Evolutionary conservation across 2,797 vertebrate species (phyloP), one percentile per base, ranked within the genome.

Genomic region (Hoplostethus mediterraneus): DNA sequence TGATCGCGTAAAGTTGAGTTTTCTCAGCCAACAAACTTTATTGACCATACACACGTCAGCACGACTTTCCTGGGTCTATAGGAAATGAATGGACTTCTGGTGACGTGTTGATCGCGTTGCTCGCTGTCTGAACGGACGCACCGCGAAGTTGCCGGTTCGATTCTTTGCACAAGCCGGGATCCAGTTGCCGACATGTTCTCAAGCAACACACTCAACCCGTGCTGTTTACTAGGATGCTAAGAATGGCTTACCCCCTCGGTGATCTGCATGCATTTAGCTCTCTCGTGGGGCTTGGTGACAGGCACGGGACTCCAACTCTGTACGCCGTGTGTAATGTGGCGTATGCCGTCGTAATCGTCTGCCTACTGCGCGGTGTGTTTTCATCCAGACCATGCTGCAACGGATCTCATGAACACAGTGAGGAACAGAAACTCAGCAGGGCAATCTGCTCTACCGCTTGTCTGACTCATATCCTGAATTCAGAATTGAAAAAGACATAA

Each of bases 381-480:
- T 67, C 44, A 66, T 51, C 36, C 33, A 25, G 28, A 31, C 51
- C 8, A 0, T 21, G 45, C 40, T 65, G 49, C 33, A 28, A 67
- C n/a, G 21, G 53, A 77, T 58, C 56, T 61, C 67, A 65, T 13
- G 69, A 78, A 54, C 30, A 51, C 21, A 48, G 44, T 1, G 52
- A 71, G 40, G 45, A 74, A 42, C 30, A 58, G 54, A 68, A 17
- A 30, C 73, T 42, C 67, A 71, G 71, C 66, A 30, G 28, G 55
- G 73, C 10, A 31, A 40, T 4, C 1, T 42, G 33, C 54, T 55
- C 5, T 21, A 30, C 28, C 10, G 17, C 48, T 67, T 44, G 57
- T 45, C 47, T 72, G 47, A 72, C 38, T 73, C 63, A 82, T 75
- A 75, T 64, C 44, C 59, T 38, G 65, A 69, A 75, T 52, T 17